These are phyloP conservation scores for Parnassius glacialis DNA, from an alignment of 2,888 invertebrate genomes.

Conservation along the genomic window DNA sequence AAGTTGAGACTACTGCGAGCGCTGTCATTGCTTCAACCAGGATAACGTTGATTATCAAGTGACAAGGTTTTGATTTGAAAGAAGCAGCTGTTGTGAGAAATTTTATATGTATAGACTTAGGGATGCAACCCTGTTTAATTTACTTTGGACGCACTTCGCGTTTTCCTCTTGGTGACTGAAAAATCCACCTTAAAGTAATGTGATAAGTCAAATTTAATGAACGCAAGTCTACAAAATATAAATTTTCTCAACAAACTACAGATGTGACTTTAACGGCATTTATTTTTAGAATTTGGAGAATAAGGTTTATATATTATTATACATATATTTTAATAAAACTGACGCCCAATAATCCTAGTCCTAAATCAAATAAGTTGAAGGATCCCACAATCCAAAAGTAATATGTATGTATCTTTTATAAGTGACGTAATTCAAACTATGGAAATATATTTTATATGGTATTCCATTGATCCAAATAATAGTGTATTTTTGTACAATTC, in stretches of 20 bases:
- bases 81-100: too few species aligned
- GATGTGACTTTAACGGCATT: neutral
- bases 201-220: neutral
- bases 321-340: too few species aligned
- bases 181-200: neutral
- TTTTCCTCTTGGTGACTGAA: too few species aligned
- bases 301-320: too few species aligned
- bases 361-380: too few species aligned
- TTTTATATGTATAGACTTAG: too few species aligned
- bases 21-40: constrained; percentile 21
- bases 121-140: too few species aligned
- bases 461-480: neutral
- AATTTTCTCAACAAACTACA: neutral
- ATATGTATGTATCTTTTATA: too few species aligned
- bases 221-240: neutral
- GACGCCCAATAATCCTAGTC: too few species aligned
- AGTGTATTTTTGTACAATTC: constrained; percentile 17
- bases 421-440: constrained; percentile 1
- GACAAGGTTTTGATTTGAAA: constrained; percentile 38
- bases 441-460: neutral
- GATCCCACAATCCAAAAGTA: too few species aligned
- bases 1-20: constrained; percentile 26
- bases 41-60: constrained; percentile 25
- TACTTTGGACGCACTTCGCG: too few species aligned
- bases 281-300: too few species aligned